Percentiles rank a stretch among this genome's conserved stretches.
Evolutionary conservation across 2,888 invertebrate genomes (phyloP).

Genomic region (Empis stercorea): DNA sequence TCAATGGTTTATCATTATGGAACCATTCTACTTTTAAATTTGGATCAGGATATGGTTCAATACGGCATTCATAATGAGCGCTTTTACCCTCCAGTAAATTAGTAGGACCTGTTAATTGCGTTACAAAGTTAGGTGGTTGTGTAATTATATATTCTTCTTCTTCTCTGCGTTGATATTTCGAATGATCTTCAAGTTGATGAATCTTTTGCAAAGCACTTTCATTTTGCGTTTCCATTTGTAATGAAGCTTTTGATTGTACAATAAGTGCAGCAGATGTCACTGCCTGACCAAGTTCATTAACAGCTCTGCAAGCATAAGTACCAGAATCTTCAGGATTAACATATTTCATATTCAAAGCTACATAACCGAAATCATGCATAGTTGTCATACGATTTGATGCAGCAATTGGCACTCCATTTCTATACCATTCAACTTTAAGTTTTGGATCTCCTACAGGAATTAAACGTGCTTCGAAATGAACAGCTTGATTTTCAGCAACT

Average conservation of each 20-base stretch:
- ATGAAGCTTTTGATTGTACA: slow-evolving; percentile 78
- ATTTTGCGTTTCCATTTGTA: slow-evolving; percentile 79
- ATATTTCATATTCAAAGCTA: slow-evolving; percentile 87
- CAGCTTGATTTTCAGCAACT: slow-evolving; percentile 82
- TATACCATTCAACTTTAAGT: slow-evolving; percentile 85
- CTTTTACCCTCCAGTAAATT: slow-evolving; percentile 77
- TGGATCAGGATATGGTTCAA: slow-evolving; percentile 84
- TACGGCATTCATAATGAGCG: slow-evolving; percentile 84
- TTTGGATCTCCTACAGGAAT: slow-evolving; percentile 91
- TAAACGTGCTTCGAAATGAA: slow-evolving; percentile 84
- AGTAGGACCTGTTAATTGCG: slow-evolving; percentile 75
- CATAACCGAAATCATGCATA: slow-evolving; percentile 97
- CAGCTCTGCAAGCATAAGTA: slow-evolving; percentile 87
- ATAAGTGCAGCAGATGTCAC: slow-evolving; percentile 85
- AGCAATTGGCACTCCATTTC: slow-evolving; percentile 82
- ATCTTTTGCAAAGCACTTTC: slow-evolving; percentile 79
- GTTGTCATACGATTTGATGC: slow-evolving; percentile 86
- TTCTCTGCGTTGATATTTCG: slow-evolving; percentile 65
- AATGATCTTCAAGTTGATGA: slow-evolving; percentile 70
- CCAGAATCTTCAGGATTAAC: slow-evolving; percentile 94
- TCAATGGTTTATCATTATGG: slow-evolving; percentile 80
- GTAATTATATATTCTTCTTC: slow-evolving; percentile 69
- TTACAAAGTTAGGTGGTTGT: slow-evolving; percentile 73
- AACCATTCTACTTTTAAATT: slow-evolving; percentile 86
- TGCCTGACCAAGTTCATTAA: slow-evolving; percentile 87